These are phyloP conservation scores for Morbakka virulenta DNA, from an alignment of 30 jellyfish, hydroid and myxozoan species.

Conservation along the genomic window DNA sequence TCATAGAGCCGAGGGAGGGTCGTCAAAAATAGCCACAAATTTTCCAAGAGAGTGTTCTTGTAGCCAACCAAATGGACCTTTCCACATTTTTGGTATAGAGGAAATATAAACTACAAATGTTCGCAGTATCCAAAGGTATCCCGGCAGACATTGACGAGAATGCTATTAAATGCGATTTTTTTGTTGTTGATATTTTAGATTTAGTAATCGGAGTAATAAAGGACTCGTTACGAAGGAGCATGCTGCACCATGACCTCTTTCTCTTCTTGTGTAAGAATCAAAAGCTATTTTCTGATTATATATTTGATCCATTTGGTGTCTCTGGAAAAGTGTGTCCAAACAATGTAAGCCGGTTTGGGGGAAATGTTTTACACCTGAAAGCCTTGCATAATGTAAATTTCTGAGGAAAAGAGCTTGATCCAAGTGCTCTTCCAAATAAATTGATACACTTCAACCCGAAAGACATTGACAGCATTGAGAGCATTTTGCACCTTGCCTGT, in stretches of 20 bases:
- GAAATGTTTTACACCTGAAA: constrained; percentile 25
- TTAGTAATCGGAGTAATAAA: constrained; percentile 23
- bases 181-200: constrained; percentile 22
- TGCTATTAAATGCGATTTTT: constrained; percentile 26
- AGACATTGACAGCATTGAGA: constrained; percentile 46
- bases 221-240: too few species aligned
- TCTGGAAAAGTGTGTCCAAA: constrained; percentile 4
- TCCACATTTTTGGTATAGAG: constrained; percentile 20
- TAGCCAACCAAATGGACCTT: constrained; percentile 31
- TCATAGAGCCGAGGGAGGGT: too few species aligned
- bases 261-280: constrained; percentile 22
- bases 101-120: constrained; percentile 7
- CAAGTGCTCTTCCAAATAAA: constrained; percentile 19
- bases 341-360: constrained; percentile 31
- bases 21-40: constrained; percentile 36
- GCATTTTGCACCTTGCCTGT: constrained; percentile 52
- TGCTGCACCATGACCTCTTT: too few species aligned
- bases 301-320: constrained; percentile 11
- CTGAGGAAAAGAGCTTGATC: constrained; percentile 34
- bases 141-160: constrained; percentile 23
- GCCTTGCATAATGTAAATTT: constrained; percentile 31
- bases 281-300: constrained; percentile 3
- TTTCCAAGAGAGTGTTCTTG: constrained; percentile 23
- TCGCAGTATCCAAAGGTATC: constrained; percentile 20
- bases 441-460: constrained; percentile 15